Base-by-base conservation (phyloP, 2,888 invertebrate genomes). In the Chrysolina oricalcia region DNA sequence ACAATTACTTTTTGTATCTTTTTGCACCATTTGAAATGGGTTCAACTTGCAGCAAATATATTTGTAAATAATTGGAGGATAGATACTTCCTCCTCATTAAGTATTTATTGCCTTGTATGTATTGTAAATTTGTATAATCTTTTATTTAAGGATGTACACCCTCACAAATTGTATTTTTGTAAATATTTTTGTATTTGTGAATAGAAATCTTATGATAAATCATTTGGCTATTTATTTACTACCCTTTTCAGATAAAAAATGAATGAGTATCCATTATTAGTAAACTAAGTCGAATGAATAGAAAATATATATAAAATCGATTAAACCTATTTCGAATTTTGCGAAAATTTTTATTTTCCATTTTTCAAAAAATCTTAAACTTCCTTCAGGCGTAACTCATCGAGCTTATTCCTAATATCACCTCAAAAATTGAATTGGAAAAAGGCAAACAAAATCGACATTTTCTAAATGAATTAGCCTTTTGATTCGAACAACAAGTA, bases 131-230 rank as follows among this genome's bases (percentile, higher is more conserved):
- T 50, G 50, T 50, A 50, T 50, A 50, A 50, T 50, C 19, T 17
- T 43, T 43, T 46, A 46, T 17, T 50, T 17, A n/a, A 50, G 9
- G 17, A 50, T 50, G n/a, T 50, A 50, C 17, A 17, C 17, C 6
- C 19, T 17, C 50, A n/a, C n/a, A 50, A 50, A 50, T 17, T 50
- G 50, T 50, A 50, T 50, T 50, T 50, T 50, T 50, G 50, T 50
- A 50, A 50, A 50, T 50, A 50, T 50, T 50, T 50, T 50, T 50
- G 50, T 50, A 50, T 15, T 50, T 50, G 50, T 50, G 50, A 50
- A 50, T 50, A 50, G n/a, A 50, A 50, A 15, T 50, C 4, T 50
- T 50, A n/a, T 8, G 19, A 50, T 50, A 50, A 15, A 19, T 19
- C 9, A 17, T 0, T 50, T 5, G 17, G 2, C 9, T 50, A 15